A percentile compares a stretch with the other conserved stretches of the same genome.
Conservation (phyloP, 2,797 vertebrate species). For the Pangasius djambal region DNA sequence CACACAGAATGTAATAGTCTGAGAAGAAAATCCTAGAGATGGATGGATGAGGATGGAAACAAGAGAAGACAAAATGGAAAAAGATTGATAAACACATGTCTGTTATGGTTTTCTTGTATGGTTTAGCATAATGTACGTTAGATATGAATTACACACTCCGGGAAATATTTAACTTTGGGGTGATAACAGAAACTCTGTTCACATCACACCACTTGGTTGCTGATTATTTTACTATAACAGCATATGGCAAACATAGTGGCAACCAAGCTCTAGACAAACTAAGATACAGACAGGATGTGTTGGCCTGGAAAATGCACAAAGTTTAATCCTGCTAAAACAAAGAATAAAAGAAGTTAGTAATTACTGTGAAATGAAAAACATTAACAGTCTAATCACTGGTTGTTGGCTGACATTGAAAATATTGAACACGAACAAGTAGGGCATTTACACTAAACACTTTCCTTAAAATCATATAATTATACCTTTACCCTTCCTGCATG, state of each 20-base stretch:
- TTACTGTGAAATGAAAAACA: not conserved
- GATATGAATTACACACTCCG: not conserved
- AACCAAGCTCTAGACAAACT: not conserved
- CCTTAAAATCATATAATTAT: constrained; percentile 6
- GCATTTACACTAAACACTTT: not conserved
- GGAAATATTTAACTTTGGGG: not conserved
- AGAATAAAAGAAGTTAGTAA: not conserved
- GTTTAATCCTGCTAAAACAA: not conserved
- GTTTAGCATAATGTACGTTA: not conserved
- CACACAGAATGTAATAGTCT: not conserved
- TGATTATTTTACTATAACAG: not conserved
- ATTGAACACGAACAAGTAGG: not conserved
- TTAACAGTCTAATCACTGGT: constrained; percentile 13
- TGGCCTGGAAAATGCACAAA: not conserved
- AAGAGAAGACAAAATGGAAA: not conserved
- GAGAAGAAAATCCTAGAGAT: not conserved
- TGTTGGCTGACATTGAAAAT: constrained; percentile 7
- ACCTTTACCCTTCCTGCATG: not conserved
- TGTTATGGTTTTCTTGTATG: not conserved
- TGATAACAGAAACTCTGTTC: not conserved
- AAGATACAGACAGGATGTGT: not conserved
- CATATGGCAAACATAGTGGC: not conserved
- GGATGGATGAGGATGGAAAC: not conserved
- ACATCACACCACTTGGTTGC: not conserved
- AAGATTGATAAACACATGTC: not conserved